Evolutionary conservation across 2,888 invertebrate species (phyloP).

Genomic region (Mimas tiliae): DNA sequence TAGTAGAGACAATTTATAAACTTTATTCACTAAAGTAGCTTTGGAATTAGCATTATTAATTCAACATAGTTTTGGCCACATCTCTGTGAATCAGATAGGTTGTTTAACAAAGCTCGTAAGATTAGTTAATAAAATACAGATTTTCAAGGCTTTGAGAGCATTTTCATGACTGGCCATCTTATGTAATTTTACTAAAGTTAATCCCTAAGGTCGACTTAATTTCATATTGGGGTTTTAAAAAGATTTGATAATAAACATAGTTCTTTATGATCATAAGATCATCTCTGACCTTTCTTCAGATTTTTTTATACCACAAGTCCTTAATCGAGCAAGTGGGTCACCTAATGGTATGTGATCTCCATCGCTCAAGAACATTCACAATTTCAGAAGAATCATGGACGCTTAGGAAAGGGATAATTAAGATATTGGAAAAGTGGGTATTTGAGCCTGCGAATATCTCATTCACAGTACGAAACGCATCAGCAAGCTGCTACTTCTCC

Average conservation of each 20-base stretch:
- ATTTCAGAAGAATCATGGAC: too few relatives aligned
- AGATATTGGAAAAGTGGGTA: too few relatives aligned
- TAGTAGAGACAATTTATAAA: background rate
- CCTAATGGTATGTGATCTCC: too few relatives aligned
- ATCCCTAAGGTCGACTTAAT: background rate
- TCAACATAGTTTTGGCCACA: background rate
- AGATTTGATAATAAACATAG: background rate
- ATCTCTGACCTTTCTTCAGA: too few relatives aligned
- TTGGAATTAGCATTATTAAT: background rate
- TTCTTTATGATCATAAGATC: background rate
- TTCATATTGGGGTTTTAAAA: background rate
- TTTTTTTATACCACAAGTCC: too few relatives aligned
- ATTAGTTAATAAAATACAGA: background rate
- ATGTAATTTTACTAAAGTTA: background rate
- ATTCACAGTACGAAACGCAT: too few relatives aligned
- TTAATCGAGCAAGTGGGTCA: too few relatives aligned
- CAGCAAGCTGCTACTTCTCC: too few relatives aligned
- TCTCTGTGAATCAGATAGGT: background rate
- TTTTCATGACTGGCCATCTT: slow-evolving; percentile 1
- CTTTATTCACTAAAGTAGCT: background rate
- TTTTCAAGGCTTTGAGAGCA: background rate
- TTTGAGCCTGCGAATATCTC: too few relatives aligned
- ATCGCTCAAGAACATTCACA: too few relatives aligned
- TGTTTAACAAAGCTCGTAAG: background rate
- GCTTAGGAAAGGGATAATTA: too few relatives aligned